Percentiles rank a stretch among this genome's conserved stretches.
Conservation (phyloP, 2,888 invertebrate species). For the Nesidiocoris tenuis region DNA sequence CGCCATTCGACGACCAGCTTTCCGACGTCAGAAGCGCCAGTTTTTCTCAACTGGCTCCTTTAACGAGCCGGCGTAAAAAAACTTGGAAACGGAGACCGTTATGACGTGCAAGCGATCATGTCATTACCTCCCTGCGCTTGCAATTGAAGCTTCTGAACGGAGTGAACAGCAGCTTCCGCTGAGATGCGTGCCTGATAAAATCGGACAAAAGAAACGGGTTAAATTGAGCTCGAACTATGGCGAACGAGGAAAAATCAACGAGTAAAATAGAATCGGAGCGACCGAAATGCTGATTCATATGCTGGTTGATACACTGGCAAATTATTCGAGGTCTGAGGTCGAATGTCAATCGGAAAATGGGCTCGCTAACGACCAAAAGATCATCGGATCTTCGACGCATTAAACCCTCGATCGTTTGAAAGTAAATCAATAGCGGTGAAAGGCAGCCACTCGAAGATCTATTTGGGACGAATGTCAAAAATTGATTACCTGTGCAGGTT, state of each 20-base stretch:
- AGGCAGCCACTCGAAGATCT: no score
- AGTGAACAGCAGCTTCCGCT: background rate
- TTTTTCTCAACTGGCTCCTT: background rate
- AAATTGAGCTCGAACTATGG: background rate
- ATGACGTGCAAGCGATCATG: background rate
- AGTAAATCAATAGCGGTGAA: no score
- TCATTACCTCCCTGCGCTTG: background rate
- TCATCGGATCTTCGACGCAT: no score
- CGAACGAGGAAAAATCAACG: no score
- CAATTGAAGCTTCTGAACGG: background rate
- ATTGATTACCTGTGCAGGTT: no score
- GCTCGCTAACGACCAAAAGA: no score
- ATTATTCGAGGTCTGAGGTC: background rate
- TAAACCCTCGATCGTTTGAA: no score
- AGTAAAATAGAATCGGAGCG: no score
- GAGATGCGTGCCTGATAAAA: background rate
- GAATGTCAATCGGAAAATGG: no score
- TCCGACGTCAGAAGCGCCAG: background rate
- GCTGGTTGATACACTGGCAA: background rate
- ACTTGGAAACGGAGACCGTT: background rate
- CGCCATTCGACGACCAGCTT: background rate
- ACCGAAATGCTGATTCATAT: no score
- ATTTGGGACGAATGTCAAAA: no score
- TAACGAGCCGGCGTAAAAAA: no score
- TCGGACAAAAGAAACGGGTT: background rate